Evolutionary conservation across 2,888 invertebrate genomes (phyloP), one percentile per base, ranked within the genome.

Genomic region (Ctena decussata): DNA sequence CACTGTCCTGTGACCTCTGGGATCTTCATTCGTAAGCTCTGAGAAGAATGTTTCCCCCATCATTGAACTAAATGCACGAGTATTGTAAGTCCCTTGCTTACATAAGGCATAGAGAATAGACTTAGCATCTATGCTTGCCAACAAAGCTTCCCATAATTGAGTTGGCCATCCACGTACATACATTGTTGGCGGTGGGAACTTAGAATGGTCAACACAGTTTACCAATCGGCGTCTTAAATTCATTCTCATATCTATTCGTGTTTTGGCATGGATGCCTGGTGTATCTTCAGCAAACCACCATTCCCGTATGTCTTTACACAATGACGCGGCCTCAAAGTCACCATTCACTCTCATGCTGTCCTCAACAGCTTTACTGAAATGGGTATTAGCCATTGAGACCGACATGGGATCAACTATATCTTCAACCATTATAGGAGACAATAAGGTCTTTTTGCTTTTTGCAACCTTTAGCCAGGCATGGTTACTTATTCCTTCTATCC

Each of bases 221-320:
- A 87, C 21, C 3, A 87, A 73, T 0, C 87, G 82, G 11, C 30
- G 30, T 53, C 84, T 27, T 15, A 89, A 70, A 6, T 24, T 6
- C 32, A 57, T 21, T 69, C 81, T 44, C 41, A 80, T 11, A 35
- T 57, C 18, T n/a, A 79, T 46, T 44, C 87, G 69, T 32, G 69
- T 65, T 12, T 3, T 5, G 8, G 86, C 80, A 1, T 76, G 27
- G 12, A 89, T 80, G 35, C 86, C 86, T 11, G 83, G 71, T 8
- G 15, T 49, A 41, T 89, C 87, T 60, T 89, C 87, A 15, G 87
- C 74, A 24, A 75, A n/a, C 86, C 87, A 87, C 87, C 86, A 86
- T 1, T 57, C 41, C 15, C 83, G 32, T 6, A 86, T 77, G 70
- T 86, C 87, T 27, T 46, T 35, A 37, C 82, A 86, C 11, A 86